These are phyloP conservation scores for Siphamia tubifer DNA, from an alignment of 2,113 vertebrate species.

Conservation along the genomic window DNA sequence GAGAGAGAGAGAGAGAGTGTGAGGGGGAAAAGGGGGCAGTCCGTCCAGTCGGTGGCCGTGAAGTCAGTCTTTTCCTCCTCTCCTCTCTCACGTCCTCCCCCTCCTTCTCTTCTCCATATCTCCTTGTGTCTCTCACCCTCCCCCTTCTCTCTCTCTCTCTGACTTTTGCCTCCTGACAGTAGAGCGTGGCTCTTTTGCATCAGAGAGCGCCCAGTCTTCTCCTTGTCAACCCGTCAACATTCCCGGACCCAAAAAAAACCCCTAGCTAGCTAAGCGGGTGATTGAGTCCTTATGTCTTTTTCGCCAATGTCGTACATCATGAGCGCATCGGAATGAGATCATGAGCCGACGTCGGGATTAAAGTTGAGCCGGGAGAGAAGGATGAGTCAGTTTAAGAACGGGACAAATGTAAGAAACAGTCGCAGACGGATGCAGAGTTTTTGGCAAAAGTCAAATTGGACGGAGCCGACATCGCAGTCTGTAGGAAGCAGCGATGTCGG, in stretches of 20 bases:
- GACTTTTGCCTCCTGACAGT: slow-evolving; percentile 64
- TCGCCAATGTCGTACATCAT: slow-evolving; percentile 46
- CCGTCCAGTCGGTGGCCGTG: slow-evolving; percentile 42
- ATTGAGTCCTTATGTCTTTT: slow-evolving; percentile 84
- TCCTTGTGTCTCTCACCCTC: slow-evolving; percentile 52
- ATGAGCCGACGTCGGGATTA: slow-evolving; percentile 1
- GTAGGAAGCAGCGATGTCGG: slow-evolving; percentile 1
- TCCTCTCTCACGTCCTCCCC: too few species aligned
- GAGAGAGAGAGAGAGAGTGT: slow-evolving; percentile 69
- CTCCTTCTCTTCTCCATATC: slow-evolving; percentile 69
- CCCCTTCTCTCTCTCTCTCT: slow-evolving; percentile 32
- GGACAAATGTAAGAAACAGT: background rate
- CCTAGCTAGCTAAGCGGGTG: slow-evolving; percentile 78
- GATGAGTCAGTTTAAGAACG: background rate
- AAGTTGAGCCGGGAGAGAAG: background rate
- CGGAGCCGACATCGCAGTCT: background rate
- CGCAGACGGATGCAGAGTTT: slow-evolving; percentile 1
- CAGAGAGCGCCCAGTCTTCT: slow-evolving; percentile 78
- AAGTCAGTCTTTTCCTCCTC: slow-evolving; percentile 73
- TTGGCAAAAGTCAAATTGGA: background rate
- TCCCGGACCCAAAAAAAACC: slow-evolving; percentile 83
- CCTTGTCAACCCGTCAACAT: slow-evolving; percentile 86
- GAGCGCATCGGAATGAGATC: slow-evolving; percentile 17
- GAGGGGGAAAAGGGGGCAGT: slow-evolving; percentile 68
- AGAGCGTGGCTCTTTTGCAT: slow-evolving; percentile 79